A percentile compares a stretch with the other conserved stretches of the same genome.
phyloP scores from a whole-genome alignment of 1,140 invertebrate species.

The Micrasema minimum region DNA sequence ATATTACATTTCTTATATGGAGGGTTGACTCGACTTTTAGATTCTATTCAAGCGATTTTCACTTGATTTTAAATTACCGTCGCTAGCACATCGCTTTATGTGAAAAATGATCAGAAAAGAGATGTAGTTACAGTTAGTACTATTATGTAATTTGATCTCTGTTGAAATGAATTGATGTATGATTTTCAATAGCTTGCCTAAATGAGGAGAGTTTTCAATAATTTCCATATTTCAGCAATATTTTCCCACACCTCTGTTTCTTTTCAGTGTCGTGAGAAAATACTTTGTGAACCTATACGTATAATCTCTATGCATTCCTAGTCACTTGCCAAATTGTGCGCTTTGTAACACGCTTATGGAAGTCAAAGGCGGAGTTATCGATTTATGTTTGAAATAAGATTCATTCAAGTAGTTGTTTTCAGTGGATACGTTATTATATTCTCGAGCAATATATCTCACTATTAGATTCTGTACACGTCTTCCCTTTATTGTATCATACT shows the following conservation, averaged over 20 bases:
- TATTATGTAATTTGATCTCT: no score
- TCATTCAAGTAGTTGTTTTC: no score
- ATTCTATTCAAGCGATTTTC: no score
- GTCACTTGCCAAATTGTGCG: neutral
- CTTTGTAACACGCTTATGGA: slow-evolving; percentile 28
- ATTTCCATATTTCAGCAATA: no score
- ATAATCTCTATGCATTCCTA: neutral
- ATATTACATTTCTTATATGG: slow-evolving; percentile 27
- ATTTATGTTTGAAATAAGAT: neutral
- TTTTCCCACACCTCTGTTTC: slow-evolving; percentile 16
- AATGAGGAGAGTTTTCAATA: no score
- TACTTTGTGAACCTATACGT: neutral
- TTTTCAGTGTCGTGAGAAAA: slow-evolving; percentile 21
- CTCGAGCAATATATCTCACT: neutral
- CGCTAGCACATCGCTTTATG: no score
- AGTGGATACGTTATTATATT: neutral
- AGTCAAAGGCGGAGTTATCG: slow-evolving; percentile 9
- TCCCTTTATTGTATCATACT: neutral
- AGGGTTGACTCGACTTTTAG: slow-evolving; percentile 18
- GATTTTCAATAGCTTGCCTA: no score
- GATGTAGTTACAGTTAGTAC: no score
- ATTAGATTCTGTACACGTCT: neutral
- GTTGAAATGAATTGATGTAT: no score
- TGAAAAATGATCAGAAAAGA: no score
- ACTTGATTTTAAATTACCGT: no score